Conservation (phyloP, 2,113 vertebrate species). For the Pardalotus punctatus region DNA sequence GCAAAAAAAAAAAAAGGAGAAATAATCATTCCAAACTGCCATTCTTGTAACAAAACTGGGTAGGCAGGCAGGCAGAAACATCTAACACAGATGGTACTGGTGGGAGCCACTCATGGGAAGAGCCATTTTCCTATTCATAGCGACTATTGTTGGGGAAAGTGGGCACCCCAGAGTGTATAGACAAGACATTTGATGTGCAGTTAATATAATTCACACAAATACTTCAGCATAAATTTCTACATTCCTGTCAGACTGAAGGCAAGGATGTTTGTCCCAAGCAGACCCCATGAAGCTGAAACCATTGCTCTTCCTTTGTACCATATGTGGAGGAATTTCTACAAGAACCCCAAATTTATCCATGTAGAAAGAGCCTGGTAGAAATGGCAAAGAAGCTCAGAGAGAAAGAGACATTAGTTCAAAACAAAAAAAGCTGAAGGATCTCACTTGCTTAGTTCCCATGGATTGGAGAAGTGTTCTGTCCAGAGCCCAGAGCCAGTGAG, state of each 20-base stretch:
- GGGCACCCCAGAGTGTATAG: background rate
- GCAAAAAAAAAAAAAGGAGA: background rate
- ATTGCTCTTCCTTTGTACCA: background rate
- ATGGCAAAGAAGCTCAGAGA: background rate
- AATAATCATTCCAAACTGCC: background rate
- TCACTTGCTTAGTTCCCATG: background rate
- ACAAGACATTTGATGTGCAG: background rate
- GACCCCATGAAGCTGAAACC: background rate
- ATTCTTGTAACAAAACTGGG: background rate
- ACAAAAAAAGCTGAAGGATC: background rate
- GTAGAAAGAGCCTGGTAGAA: background rate
- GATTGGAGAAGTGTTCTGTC: background rate
- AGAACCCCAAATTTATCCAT: background rate
- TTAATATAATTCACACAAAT: background rate
- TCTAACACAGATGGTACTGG: background rate
- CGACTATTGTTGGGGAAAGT: background rate
- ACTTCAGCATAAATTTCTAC: background rate
- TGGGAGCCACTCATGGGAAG: background rate
- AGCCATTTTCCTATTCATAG: background rate
- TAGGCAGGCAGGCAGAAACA: background rate
- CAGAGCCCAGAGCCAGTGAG: background rate
- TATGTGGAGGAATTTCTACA: background rate
- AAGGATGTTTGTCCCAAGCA: background rate
- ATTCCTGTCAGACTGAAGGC: background rate
- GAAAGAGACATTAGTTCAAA: background rate